These are phyloP conservation scores for Trichopria drosophilae DNA, from an alignment of 2,888 invertebrate species.

Conservation along the genomic window DNA sequence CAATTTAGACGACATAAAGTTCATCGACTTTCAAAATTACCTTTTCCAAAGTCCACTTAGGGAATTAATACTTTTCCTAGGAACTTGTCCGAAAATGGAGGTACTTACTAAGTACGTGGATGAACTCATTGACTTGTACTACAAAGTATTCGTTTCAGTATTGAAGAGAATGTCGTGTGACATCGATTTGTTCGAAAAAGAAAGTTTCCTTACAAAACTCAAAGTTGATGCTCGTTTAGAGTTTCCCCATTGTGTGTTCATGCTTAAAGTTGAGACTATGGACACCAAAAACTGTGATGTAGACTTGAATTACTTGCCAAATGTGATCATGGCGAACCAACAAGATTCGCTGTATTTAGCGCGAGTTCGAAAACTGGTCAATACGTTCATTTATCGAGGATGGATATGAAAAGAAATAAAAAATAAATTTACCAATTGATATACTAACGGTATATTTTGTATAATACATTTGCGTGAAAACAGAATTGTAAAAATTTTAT, in stretches of 20 bases:
- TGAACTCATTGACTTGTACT: slow-evolving; percentile 61
- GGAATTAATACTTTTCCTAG: slow-evolving; percentile 64
- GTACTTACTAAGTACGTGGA: slow-evolving; percentile 59
- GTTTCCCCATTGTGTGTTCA: slow-evolving; percentile 40
- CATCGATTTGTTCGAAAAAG: slow-evolving; percentile 40
- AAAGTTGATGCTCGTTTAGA: slow-evolving; percentile 36
- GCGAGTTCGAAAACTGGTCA: no score
- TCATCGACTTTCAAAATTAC: slow-evolving; percentile 65
- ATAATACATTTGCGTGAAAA: no score
- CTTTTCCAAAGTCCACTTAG: slow-evolving; percentile 60
- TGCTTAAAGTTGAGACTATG: no score
- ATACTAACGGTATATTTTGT: no score
- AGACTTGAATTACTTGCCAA: no score
- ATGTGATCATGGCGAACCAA: no score
- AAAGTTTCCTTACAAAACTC: slow-evolving; percentile 39
- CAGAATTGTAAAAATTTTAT: no score
- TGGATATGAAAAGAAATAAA: no score
- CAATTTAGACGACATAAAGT: slow-evolving; percentile 60
- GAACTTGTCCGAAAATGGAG: slow-evolving; percentile 60
- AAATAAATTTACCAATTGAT: no score
- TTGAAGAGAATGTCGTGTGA: slow-evolving; percentile 56
- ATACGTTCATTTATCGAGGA: no score
- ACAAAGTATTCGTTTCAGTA: slow-evolving; percentile 58
- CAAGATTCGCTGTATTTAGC: no score
- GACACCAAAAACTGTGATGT: no score